phyloP scores from a whole-genome alignment of 2,888 invertebrate genomes.

The Epirrita christyi region DNA sequence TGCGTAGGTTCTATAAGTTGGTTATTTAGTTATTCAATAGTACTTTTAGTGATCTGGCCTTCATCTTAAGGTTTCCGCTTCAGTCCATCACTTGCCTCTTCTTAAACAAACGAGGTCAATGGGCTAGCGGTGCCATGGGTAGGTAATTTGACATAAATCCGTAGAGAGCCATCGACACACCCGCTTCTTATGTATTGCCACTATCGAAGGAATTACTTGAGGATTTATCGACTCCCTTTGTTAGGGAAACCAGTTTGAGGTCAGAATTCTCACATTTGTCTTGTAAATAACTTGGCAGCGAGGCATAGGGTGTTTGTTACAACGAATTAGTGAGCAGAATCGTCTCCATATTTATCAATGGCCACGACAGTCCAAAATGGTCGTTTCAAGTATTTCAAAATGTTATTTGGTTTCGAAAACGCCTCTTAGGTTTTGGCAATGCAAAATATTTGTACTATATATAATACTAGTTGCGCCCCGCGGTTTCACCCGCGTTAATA shows the following conservation, averaged over 20 bases:
- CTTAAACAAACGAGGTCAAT: slow-evolving; percentile 63
- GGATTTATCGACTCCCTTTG: slow-evolving; percentile 58
- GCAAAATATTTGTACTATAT: too few species aligned
- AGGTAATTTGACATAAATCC: slow-evolving; percentile 79
- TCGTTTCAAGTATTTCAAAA: background rate
- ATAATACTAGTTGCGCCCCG: too few species aligned
- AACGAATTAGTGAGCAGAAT: background rate
- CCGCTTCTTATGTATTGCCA: slow-evolving; percentile 62
- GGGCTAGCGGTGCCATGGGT: slow-evolving; percentile 60
- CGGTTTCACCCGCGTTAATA: too few species aligned
- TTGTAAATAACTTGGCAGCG: slow-evolving; percentile 28
- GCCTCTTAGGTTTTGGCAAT: background rate
- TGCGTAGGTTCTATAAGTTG: too few species aligned
- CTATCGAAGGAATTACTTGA: slow-evolving; percentile 57
- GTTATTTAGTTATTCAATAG: too few species aligned
- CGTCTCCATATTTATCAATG: background rate
- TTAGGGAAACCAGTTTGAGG: slow-evolving; percentile 40
- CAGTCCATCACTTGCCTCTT: slow-evolving; percentile 39
- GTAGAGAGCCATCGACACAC: slow-evolving; percentile 66
- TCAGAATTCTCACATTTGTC: slow-evolving; percentile 21
- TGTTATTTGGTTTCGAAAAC: background rate
- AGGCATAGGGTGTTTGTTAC: background rate
- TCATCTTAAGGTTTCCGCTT: slow-evolving; percentile 15
- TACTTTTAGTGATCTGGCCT: too few species aligned
- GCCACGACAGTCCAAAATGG: background rate